A percentile compares a stretch with the other conserved stretches of the same genome.
phyloP scores from a whole-genome alignment of 1,140 invertebrate genomes.

The Harpegnathos saltator region DNA sequence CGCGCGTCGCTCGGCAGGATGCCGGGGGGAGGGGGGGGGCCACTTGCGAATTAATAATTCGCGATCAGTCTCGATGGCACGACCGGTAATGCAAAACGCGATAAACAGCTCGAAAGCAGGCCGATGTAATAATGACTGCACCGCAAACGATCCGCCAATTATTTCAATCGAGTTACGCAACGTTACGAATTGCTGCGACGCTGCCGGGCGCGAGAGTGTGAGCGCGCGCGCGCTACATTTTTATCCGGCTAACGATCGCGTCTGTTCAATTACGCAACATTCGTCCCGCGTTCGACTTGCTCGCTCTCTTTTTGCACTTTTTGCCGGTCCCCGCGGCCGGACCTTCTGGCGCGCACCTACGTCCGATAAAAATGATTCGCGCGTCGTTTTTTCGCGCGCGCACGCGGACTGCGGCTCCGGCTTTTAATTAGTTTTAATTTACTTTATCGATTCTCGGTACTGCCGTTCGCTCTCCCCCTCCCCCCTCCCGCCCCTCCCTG shows the following conservation, averaged over 20 bases:
- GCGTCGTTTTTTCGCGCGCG: constrained; percentile 17
- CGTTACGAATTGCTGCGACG: not conserved
- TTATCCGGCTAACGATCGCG: constrained; percentile 28
- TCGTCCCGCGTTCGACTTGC: not conserved
- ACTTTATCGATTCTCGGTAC: constrained; percentile 44
- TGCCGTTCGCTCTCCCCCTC: not conserved
- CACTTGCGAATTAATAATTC: constrained; percentile 47
- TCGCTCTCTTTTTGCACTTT: not conserved
- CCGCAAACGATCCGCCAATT: constrained; percentile 42
- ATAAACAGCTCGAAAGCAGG: constrained; percentile 31
- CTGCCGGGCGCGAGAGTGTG: too few species aligned
- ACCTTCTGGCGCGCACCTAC: not conserved
- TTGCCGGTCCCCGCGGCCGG: not conserved
- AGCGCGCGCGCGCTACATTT: not conserved
- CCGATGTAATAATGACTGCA: constrained; percentile 52
- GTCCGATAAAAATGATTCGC: constrained; percentile 42
- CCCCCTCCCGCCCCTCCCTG: not conserved
- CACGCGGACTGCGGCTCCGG: constrained; percentile 7
- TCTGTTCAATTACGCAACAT: constrained; percentile 31
- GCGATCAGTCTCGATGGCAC: constrained; percentile 12
- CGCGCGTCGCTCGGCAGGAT: constrained; percentile 2
- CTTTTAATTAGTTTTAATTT: constrained; percentile 61
- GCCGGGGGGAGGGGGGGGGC: too few species aligned
- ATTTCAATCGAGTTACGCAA: constrained; percentile 40
- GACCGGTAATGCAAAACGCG: constrained; percentile 20